These are phyloP conservation scores for Rhaphigaster nebulosa DNA, from an alignment of 2,888 invertebrate genomes.

Conservation along the genomic window DNA sequence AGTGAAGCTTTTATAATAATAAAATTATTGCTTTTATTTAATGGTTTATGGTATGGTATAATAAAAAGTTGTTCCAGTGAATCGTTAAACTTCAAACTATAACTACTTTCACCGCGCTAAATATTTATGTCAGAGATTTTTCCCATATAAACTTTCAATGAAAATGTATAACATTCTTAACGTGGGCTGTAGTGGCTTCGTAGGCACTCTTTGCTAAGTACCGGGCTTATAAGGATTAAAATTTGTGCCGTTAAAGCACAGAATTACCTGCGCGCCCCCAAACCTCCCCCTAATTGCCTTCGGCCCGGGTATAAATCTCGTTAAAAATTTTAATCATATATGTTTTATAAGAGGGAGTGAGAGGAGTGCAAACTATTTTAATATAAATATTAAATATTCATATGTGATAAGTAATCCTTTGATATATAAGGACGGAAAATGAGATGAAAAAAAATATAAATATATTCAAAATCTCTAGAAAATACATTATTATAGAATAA, in stretches of 20 bases:
- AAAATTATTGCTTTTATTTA: too few relatives aligned
- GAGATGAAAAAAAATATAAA: background rate
- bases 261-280: background rate
- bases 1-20: too few relatives aligned
- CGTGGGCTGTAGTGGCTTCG: background rate
- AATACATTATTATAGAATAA: background rate
- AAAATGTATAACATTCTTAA: constrained; percentile 33
- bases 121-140: background rate
- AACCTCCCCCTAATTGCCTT: background rate
- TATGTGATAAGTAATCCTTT: background rate
- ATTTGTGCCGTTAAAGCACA: constrained; percentile 18
- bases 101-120: background rate
- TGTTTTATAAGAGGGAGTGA: background rate
- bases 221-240: background rate
- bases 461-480: background rate
- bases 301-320: background rate
- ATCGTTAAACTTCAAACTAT: background rate
- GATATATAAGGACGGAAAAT: background rate
- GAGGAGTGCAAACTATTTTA: background rate
- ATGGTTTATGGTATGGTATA: too few relatives aligned
- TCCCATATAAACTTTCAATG: constrained; percentile 8
- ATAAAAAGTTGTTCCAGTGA: background rate
- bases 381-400: background rate
- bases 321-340: constrained; percentile 19
- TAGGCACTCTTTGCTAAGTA: background rate